Evolutionary conservation across 2,888 invertebrate species (phyloP).

Genomic region (Helleia helle): DNA sequence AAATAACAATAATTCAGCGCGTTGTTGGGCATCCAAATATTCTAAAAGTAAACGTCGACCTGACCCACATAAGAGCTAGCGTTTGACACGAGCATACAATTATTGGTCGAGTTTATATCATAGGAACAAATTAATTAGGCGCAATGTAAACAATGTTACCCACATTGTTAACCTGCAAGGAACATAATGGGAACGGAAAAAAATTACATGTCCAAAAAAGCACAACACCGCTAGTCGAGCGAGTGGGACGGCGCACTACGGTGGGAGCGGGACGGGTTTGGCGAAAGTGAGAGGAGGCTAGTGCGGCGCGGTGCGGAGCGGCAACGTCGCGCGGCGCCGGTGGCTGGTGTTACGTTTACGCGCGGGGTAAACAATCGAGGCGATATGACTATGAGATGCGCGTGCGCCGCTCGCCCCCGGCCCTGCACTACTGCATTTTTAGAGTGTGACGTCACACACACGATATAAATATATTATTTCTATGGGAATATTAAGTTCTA

Average conservation of each 20-base stretch:
- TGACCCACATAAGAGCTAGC: slow-evolving; percentile 11
- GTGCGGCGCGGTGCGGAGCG: slow-evolving; percentile 46
- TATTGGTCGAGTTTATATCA: no score
- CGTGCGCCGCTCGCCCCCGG: slow-evolving; percentile 40
- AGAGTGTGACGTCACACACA: slow-evolving; percentile 45
- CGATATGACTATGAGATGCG: slow-evolving; percentile 61
- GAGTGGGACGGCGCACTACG: slow-evolving; percentile 38
- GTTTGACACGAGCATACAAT: slow-evolving; percentile 2
- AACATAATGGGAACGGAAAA: slow-evolving; percentile 58
- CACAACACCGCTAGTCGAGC: slow-evolving; percentile 63
- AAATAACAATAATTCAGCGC: no score
- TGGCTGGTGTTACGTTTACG: slow-evolving; percentile 55
- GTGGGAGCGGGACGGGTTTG: slow-evolving; percentile 38
- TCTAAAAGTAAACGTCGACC: slow-evolving; percentile 4
- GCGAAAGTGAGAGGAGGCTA: slow-evolving; percentile 72
- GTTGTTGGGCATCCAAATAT: slow-evolving; percentile 4
- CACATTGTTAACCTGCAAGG: slow-evolving; percentile 36
- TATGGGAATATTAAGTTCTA: no score
- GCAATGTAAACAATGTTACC: neutral
- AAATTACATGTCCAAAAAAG: slow-evolving; percentile 68
- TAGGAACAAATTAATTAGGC: no score
- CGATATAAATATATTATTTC: no score
- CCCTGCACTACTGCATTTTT: slow-evolving; percentile 64
- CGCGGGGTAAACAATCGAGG: slow-evolving; percentile 61
- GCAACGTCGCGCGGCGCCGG: slow-evolving; percentile 47